Base-by-base conservation (phyloP, 2,113 vertebrate genomes). In the Pseudonaja textilis region DNA sequence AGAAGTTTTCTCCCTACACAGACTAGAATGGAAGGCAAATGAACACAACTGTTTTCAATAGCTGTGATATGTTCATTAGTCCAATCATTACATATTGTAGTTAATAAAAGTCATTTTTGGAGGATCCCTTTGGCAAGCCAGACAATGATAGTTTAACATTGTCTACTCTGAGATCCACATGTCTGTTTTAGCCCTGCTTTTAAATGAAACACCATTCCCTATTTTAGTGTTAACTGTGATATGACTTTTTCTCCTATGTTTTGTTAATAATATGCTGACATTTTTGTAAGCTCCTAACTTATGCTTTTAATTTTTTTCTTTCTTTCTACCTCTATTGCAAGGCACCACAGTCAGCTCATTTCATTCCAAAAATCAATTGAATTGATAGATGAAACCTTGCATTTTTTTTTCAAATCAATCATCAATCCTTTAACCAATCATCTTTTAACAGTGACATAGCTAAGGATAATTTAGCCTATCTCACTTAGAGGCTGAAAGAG, bases 1-100 rank as follows among this genome's bases (percentile, higher is more conserved):
- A 26, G 45, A 23, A 1, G 89, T 14, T 1, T 25, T 47, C 29
- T 42, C 20, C 34, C 14, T 55, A 54, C 22, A 0, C 0, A 2
- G 23, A 34, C 39, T 50, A 5, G 47, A 2, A 47, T 50, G 26
- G 55, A 55, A 59, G 29, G n/a, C 1, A 57, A 14, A 14, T 92
- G 64, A 39, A 26, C 69, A 29, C 52, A 64, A 52, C 74, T 25
- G 50, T n/a, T 61, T 59, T 5, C 55, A 59, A 81, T 74, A 8
- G 69, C 22, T 86, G 23, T 14, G 85, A 50, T 23, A 5, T 23
- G 12, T n/a, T 52, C 25, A 20, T 52, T 57, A 9, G 4, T 86
- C 42, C 22, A 86, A 11, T 59, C 3, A 39, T 29, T 34, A 50
- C 12, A 39, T 25, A 11, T 8, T 81, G 1, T 59, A 86, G 18